Conservation (phyloP, 2,113 vertebrate genomes). For the Rhabdomys dilectus region DNA sequence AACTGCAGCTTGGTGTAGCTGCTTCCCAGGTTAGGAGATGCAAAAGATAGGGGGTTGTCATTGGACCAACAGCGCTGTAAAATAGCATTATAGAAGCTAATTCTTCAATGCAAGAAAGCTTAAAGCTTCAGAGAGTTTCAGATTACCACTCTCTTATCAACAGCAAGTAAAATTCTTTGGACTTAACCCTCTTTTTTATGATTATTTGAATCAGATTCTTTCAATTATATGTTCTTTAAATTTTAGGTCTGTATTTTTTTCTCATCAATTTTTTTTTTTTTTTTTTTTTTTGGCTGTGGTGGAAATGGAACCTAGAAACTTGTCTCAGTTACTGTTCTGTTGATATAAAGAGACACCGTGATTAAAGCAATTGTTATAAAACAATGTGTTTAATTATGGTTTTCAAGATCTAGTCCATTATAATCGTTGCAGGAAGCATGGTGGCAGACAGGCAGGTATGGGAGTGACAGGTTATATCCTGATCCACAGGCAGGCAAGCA, state of each 20-base stretch:
- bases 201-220: not conserved
- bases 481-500: not conserved
- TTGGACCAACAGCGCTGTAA: not conserved
- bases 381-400: not conserved
- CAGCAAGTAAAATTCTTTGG: not conserved
- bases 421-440: not conserved
- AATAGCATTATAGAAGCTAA: not conserved
- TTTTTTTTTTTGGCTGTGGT: not conserved
- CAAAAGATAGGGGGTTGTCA: not conserved
- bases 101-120: constrained; percentile 29
- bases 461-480: not conserved
- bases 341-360: not conserved
- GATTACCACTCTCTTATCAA: not conserved
- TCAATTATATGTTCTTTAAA: not conserved
- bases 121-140: not conserved
- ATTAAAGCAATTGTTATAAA: not conserved
- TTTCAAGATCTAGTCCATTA: not conserved
- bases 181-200: not conserved
- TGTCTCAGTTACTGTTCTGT: not conserved
- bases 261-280: not conserved
- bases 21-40: not conserved
- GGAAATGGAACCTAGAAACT: not conserved
- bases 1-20: not conserved
- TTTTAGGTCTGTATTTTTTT: constrained; percentile 6
- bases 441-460: not conserved